Percentiles rank a stretch among this genome's conserved stretches.
Evolutionary conservation across 1,140 invertebrate species (phyloP).

Genomic region (Oncopodura yosiiana): DNA sequence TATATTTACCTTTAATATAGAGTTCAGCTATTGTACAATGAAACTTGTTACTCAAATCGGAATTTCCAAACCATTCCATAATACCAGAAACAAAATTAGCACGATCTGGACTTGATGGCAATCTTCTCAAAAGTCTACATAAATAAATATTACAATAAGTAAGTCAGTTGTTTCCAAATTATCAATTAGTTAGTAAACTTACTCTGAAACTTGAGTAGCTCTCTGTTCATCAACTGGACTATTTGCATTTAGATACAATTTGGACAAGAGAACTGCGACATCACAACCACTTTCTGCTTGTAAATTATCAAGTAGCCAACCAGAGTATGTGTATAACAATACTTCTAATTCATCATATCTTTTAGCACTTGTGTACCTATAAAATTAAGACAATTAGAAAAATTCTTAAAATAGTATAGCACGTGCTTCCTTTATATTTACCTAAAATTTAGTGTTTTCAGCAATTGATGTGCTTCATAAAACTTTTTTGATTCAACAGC

Average conservation of each 20-base stretch:
- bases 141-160: neutral
- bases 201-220: neutral
- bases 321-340: constrained; percentile 11
- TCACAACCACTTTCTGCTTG: constrained; percentile 32
- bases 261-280: constrained; percentile 30
- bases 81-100: constrained; percentile 16
- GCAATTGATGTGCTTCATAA: constrained; percentile 33
- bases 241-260: constrained; percentile 10
- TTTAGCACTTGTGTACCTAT: constrained; percentile 15
- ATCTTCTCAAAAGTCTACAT: constrained; percentile 16
- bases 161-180: neutral
- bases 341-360: constrained; percentile 26
- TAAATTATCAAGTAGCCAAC: constrained; percentile 16
- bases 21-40: constrained; percentile 14
- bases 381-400: neutral
- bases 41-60: constrained; percentile 10
- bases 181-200: neutral
- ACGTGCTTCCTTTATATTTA: constrained; percentile 1
- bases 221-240: neutral
- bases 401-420: neutral
- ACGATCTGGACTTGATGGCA: constrained; percentile 24
- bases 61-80: constrained; percentile 21
- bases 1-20: constrained; percentile 23
- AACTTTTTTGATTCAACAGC: constrained; percentile 25
- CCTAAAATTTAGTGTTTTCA: constrained; percentile 31